Evolutionary conservation across 2,888 invertebrate genomes (phyloP), one percentile per base, ranked within the genome.

Genomic region (Hyppa rectilinea): DNA sequence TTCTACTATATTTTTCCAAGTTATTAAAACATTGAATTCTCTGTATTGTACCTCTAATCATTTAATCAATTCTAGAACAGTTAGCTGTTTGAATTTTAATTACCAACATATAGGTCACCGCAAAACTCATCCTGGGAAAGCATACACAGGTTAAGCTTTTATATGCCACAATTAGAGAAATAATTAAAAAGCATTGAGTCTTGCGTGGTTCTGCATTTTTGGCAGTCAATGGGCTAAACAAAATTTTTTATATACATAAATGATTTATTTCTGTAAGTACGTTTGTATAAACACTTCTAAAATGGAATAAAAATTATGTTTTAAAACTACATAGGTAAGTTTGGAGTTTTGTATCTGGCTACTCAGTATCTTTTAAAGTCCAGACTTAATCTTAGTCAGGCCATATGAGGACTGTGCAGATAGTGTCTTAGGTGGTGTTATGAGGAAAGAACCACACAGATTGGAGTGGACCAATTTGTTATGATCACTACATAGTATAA

Each of bases 1-100:
- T 58, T 58, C n/a, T 29, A 29, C 7, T n/a, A n/a, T 59, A 58
- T 59, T 45, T 59, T n/a, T 45, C n/a, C 9, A 59, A 59, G 17
- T 53, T 68, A 17, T 50, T 50, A 71, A 58, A 71, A 58, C 50
- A 58, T 40, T 20, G 0, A 38, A 3, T 45, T 29, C 10, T 23
- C 23, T 7, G 20, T 70, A 56, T 49, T 70, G 40, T 12, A 40
- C 20, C 5, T 34, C 7, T n/a, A 43, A 52, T 67, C 26, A 52
- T 50, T 52, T 10, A 66, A 52, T 66, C 1, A 40, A 66, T 40
- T 40, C 26, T 50, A n/a, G 26, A 65, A 20, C 2, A 5, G 5
- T 9, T 50, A 3, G 14, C 17, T 65, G n/a, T 49, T n/a, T 64
- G n/a, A 12, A 31, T 31, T 29, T 9, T 61, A 5, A 43, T 20